These are phyloP conservation scores for Setipinna tenuifilis DNA, from an alignment of 2,797 vertebrate genomes.

Conservation along the genomic window DNA sequence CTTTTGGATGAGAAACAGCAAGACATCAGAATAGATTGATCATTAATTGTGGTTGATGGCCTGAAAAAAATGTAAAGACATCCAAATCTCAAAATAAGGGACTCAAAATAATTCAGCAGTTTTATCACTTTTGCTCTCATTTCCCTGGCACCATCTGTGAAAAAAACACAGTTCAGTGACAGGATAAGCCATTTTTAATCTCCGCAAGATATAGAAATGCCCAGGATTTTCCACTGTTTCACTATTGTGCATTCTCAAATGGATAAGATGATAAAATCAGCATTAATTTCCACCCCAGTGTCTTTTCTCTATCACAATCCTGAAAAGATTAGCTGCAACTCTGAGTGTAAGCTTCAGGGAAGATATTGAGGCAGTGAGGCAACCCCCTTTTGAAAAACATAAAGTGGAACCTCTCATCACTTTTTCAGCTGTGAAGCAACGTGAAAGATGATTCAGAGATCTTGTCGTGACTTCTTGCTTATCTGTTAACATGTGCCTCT, in stretches of 20 bases:
- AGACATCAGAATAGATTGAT: background rate
- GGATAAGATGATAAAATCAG: background rate
- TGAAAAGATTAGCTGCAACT: background rate
- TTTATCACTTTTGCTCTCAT: background rate
- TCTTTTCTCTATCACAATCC: background rate
- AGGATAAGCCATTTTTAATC: background rate
- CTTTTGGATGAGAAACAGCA: background rate
- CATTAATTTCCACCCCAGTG: background rate
- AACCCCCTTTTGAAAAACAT: background rate
- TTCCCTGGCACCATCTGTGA: background rate
- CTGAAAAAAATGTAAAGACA: background rate
- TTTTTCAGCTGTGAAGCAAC: conserved; percentile 18
- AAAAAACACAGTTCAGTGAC: background rate
- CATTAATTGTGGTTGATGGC: background rate
- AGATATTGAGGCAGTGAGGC: background rate
- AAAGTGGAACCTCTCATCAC: conserved; percentile 7
- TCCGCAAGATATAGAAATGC: background rate
- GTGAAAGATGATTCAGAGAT: conserved; percentile 54
- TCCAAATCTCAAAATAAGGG: background rate
- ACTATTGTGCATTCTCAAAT: background rate
- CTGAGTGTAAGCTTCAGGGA: background rate
- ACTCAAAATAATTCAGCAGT: background rate
- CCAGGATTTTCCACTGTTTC: background rate
- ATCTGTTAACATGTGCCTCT: conserved; percentile 49
- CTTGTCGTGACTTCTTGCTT: conserved; percentile 51